A percentile compares a stretch with the other conserved stretches of the same genome.
Evolutionary conservation across 2,113 vertebrate species (phyloP).

Genomic region (Myotis yumanensis): DNA sequence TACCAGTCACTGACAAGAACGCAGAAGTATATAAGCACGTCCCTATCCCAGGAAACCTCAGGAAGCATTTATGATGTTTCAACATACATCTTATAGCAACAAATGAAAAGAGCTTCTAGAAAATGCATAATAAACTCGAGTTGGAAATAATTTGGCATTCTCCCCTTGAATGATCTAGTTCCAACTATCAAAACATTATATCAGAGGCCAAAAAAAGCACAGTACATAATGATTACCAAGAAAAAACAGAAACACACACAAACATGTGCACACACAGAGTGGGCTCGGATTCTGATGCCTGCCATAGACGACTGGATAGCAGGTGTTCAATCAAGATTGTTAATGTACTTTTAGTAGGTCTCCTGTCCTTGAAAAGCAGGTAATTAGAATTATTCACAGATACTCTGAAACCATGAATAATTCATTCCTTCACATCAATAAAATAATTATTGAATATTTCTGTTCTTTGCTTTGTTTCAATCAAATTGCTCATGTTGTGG

Average conservation of each 20-base stretch:
- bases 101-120: slow-evolving; percentile 12
- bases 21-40: background rate
- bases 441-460: slow-evolving; percentile 88
- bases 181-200: slow-evolving; percentile 53
- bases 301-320: slow-evolving; percentile 73
- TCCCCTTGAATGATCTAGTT: slow-evolving; percentile 39
- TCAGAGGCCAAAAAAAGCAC: slow-evolving; percentile 4
- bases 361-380: slow-evolving; percentile 85
- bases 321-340: slow-evolving; percentile 85
- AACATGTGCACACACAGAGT: background rate
- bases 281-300: slow-evolving; percentile 62
- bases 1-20: background rate
- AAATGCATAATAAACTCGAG: slow-evolving; percentile 38
- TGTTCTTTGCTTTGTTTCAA: slow-evolving; percentile 85
- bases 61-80: background rate
- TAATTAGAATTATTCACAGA: slow-evolving; percentile 88
- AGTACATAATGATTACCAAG: background rate
- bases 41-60: background rate
- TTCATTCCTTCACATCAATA: slow-evolving; percentile 87
- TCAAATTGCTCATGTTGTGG: slow-evolving; percentile 83
- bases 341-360: slow-evolving; percentile 84
- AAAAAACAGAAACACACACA: background rate
- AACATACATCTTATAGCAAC: background rate
- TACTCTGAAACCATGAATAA: slow-evolving; percentile 86
- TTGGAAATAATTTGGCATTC: slow-evolving; percentile 50